Base-by-base conservation (phyloP, 2,113 vertebrate genomes). In the Chloroceryle aenea region DNA sequence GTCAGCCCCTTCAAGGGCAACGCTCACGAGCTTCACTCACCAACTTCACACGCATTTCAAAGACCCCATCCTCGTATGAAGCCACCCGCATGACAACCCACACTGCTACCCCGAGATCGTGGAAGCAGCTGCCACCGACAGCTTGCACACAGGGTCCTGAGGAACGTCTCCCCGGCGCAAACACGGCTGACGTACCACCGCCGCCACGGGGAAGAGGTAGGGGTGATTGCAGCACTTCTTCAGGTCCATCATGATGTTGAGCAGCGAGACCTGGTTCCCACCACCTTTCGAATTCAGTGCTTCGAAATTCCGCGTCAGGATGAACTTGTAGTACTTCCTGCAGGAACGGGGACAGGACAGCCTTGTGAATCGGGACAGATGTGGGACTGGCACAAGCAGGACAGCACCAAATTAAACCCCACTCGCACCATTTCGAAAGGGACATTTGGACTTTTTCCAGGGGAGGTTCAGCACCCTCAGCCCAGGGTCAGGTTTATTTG, bases 161-260 rank as follows among this genome's bases (percentile, higher is more conserved):
- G 81, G 26, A n/a, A 17, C 0, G 2, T 4, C 14, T 13, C 4
- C 34, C 14, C 1, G 1, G 17, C 14, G 14, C 61, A 45, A 27
- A 62, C 7, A 12, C 38, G n/a, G 50, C 4, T 36, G 18, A 95
- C 96, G 1, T 96, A 99, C 99, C 99, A 99, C 98, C 0, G 99
- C 99, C 0, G 99, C 99, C 95, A 99, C 99, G 0, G 99, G 99
- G 92, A 99, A 99, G 93, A 99, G 98, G 96, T 99, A 99, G 0
- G 99, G 99, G 59, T 99, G 99, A 89, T 99, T 99, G 87, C 99
- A 99, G 91, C 99, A 99, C 87, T 99, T 99, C 98, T 99, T 99
- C 97, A 99, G 98, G 95, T 99, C 99, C 99, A 99, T 99, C 99
- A 99, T 99, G 96, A 99, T 99, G 97, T 99, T 99, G 53, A 99